Base-by-base conservation (phyloP, 2,888 invertebrate genomes). In the Drosophila fungiperda region DNA sequence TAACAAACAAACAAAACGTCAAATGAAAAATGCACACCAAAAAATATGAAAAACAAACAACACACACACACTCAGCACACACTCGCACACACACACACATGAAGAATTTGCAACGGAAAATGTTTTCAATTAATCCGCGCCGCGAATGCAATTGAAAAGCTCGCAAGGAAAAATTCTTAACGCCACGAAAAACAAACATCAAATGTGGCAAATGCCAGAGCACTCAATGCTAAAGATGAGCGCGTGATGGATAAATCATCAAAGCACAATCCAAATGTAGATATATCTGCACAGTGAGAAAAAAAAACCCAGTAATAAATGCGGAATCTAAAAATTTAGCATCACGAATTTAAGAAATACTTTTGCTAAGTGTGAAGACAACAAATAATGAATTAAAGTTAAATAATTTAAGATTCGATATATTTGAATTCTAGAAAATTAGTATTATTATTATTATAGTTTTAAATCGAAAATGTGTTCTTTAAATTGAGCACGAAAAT, bases 171-270 rank as follows among this genome's bases (percentile, higher is more conserved):
- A 76, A 70, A 73, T 79, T 80, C 77, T 80, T 73, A 70, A 73
- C 77, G 77, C 79, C 76, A 78, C 79, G 72, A 72, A 80, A 80
- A 80, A 73, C 70, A 73, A 78, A 71, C 78, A 80, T 72, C 73
- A 69, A 76, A 76, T 71, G 59, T 62, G 49, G 64, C 70, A 75
- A 75, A 75, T 69, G 63, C 68, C 50, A 68, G 23, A 45, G 36
- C 29, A 36, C 45, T 49, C 40, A 23, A 9, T 36, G 40, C 8
- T 67, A 36, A 52, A 42, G 66, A 52, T 52, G 66, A 23, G 5
- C 1, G 11, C 5, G 35, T 17, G 29, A 3, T 11, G 50, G 23
- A 50, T 29, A 33, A 15, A 45, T 45, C 15, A 23, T 23, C 45
- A 26, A 15, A 15, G 45, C 15, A 15, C 1, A 15, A 15, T 8